Base-by-base conservation (phyloP, 2,888 invertebrate species). In the Dynastes maya region DNA sequence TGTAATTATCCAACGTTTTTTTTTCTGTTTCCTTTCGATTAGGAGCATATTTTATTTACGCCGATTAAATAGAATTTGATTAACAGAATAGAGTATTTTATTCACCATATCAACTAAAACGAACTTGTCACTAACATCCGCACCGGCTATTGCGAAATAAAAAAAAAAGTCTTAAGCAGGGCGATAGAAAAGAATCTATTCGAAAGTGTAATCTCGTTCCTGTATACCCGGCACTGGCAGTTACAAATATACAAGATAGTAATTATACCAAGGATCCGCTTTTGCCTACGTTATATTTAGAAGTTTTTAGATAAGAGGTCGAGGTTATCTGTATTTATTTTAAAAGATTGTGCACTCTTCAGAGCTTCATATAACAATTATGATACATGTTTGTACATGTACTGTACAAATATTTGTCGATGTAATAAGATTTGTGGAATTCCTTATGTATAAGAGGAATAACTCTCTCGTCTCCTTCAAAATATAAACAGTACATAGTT, bases 321-420 rank as follows among this genome's bases (percentile, higher is more conserved):
- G 65, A 67, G 76, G 76, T 76, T 76, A 76, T 76, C 76, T 76
- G 40, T 72, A 72, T 72, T 72, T 58, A 61, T 72, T 72, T 72
- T 72, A 72, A 72, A 72, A 72, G 58, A 61, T 58, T 22, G 71
- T 58, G 45, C 61, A 40, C 40, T 37, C 61, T 53, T 72, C 68
- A 49, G 27, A 22, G 16, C 68, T 68, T 1, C 8, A 13, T n/a
- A 40, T 65, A 65, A 58, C 61, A 72, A 72, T 72, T 58, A 72
- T 72, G 32, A 32, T 72, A 72, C 58, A 61, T 72, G 72, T 72
- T 72, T 72, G 72, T 40, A 58, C 72, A 72, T 58, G 72, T 53
- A 72, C 72, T 72, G 40, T 61, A 61, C 72, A 72, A 72, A 72
- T 72, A 72, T 72, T 72, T 72, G 72, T 40, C 72, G 61, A 72